phyloP scores from a whole-genome alignment of 2,888 invertebrate genomes.

The Alloscopus bannaensis region DNA sequence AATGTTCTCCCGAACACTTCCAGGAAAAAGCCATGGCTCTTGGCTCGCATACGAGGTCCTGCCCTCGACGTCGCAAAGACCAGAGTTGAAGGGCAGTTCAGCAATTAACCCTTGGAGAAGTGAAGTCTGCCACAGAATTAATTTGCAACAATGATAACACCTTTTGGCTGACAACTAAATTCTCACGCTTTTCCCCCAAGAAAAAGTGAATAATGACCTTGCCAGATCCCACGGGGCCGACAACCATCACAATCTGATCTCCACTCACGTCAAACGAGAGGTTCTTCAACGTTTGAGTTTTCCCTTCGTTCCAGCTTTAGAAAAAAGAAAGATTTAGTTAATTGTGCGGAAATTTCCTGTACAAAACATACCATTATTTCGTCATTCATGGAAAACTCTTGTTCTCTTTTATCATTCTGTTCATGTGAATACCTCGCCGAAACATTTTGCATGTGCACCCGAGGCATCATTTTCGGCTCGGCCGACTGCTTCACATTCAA shows the following conservation, averaged over 20 bases:
- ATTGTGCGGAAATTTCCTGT: too few species aligned
- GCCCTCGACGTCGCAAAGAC: conserved; percentile 64
- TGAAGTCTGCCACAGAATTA: conserved; percentile 68
- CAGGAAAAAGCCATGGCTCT: conserved; percentile 75
- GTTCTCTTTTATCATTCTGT: neutral
- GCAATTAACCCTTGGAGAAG: conserved; percentile 67
- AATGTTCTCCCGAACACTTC: conserved; percentile 78
- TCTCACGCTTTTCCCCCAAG: too few species aligned
- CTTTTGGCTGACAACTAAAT: too few species aligned
- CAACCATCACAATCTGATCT: conserved; percentile 63
- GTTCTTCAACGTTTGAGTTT: conserved; percentile 53
- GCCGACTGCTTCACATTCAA: conserved; percentile 42
- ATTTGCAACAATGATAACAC: neutral
- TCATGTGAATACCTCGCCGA: conserved; percentile 46
- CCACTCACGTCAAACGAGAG: conserved; percentile 56
- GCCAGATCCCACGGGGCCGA: conserved; percentile 64
- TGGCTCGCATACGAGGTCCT: conserved; percentile 67
- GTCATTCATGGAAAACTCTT: neutral
- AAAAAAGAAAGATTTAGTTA: neutral
- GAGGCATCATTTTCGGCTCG: conserved; percentile 25
- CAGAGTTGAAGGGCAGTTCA: conserved; percentile 65
- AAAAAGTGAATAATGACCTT: conserved; percentile 47
- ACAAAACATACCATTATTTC: neutral
- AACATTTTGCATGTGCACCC: conserved; percentile 74
- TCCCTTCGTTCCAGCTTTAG: conserved; percentile 57